A percentile compares a stretch with the other conserved stretches of the same genome.
Evolutionary conservation across 2,888 invertebrate genomes (phyloP).

Genomic region (Leptopterna dolabrata): DNA sequence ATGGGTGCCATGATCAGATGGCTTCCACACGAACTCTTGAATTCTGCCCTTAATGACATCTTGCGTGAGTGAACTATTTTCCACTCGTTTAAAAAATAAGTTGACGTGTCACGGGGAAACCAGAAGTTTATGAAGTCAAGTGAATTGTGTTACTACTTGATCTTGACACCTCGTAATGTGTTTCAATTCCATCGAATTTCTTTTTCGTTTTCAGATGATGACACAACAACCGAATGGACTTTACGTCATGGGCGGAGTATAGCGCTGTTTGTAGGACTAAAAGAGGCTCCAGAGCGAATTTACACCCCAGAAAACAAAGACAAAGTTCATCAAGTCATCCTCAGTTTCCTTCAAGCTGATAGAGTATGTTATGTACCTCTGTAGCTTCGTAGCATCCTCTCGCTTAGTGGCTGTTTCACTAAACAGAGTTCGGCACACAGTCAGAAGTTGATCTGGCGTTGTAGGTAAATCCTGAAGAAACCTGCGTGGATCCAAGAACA

Average conservation of each 20-base stretch:
- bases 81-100: too few species aligned
- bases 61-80: slow-evolving; percentile 70
- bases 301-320: slow-evolving; percentile 76
- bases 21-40: slow-evolving; percentile 80
- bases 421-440: too few species aligned
- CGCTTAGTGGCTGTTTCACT: too few species aligned
- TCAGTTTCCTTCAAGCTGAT: slow-evolving; percentile 79
- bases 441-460: too few species aligned
- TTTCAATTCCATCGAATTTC: neutral
- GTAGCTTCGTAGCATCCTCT: too few species aligned
- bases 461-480: too few species aligned
- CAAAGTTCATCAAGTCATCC: slow-evolving; percentile 74
- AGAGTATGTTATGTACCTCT: slow-evolving; percentile 68
- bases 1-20: slow-evolving; percentile 86
- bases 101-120: too few species aligned
- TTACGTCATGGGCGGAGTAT: slow-evolving; percentile 85
- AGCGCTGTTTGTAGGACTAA: slow-evolving; percentile 86
- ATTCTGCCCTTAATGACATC: slow-evolving; percentile 78
- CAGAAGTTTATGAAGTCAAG: too few species aligned
- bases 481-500: too few species aligned
- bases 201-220: slow-evolving; percentile 69
- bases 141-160: neutral
- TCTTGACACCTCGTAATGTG: neutral
- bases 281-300: slow-evolving; percentile 80
- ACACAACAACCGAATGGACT: slow-evolving; percentile 75